Evolutionary conservation across 2,888 invertebrate genomes (phyloP), one percentile per base, ranked within the genome.

Genomic region (Lasioglossum oenotherae): DNA sequence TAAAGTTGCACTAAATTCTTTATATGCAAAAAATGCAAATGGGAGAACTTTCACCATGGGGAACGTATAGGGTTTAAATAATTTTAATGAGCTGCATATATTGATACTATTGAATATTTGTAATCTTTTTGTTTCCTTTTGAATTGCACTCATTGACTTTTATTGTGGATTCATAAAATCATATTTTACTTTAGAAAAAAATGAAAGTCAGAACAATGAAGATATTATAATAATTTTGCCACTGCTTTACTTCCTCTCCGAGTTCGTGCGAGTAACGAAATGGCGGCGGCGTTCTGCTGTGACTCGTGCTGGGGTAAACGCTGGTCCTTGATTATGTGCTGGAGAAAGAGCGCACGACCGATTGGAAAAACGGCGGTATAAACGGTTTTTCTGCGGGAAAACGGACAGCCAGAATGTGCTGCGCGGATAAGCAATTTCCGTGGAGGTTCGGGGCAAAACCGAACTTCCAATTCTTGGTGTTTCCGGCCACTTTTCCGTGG

Each of bases 361-460:
- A 78, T 81, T 78, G 82, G 81, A 72, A 78, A 85, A 78, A 82
- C 80, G 57, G 80, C 80, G 57, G 78, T 53, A 81, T 80, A 82
- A 85, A 87, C 80, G 80, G 82, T 82, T 85, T 85, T 86, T 69
- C 73, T 38, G 80, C 14, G 74, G 67, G 57, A 67, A 71, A 78
- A 75, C 78, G 79, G 79, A 79, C 73, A 53, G 57, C 27, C 60
- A 64, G 85, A 81, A 81, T 78, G 76, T 75, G 60, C 75, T 44
- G 60, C 67, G 76, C 69, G 57, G 77, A 85, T 85, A 85, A 86
- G 81, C 86, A 86, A 85, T 86, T 85, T 82, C 81, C 81, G 81
- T 38, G 44, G 67, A 80, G 35, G 74, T 81, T 80, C 38, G n/a
- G 23, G 71, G 38, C 64, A 60, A 81, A 81, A 74, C 77, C 74